Base-by-base conservation (phyloP, 2,113 vertebrate species). In the Macheiramphus alcinus region DNA sequence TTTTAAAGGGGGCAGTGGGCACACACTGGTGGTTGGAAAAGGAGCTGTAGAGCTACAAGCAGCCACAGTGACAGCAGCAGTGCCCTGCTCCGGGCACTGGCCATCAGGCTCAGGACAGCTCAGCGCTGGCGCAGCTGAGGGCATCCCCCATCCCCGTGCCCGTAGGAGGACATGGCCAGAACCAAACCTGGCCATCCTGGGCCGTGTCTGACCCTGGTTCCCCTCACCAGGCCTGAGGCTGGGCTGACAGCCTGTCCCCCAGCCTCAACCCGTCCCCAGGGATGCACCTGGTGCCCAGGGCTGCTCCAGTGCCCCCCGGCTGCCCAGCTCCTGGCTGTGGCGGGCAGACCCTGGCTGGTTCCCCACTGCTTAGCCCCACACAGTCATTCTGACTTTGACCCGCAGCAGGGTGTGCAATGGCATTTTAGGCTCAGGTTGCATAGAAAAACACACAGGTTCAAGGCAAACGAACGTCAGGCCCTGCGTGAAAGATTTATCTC, bases 151-250 rank as follows among this genome's bases (percentile, higher is more conserved):
- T 6, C 34, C 63, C 68, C 4, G 2, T 20, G 8, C 3, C n/a
- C 6, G 0, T 0, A 29, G 79, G 12, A 90, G 10, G 42, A n/a
- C n/a, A 3, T 4, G n/a, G 38, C 16, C 36, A 48, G 25, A 65
- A 26, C 40, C 58, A 42, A 81, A 53, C 55, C 83, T 22, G 16
- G 10, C 25, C 43, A 36, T 23, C 48, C 48, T 27, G 13, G 20
- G 18, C 13, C 0, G 0, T 31, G 9, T 40, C 31, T 90, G 47
- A 31, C n/a, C 7, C 23, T 9, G 3, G 6, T 12, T 88, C 20
- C 13, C 32, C 18, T 32, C 58, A 10, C 18, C 4, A 5, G 13
- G 2, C 34, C 53, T 55, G 29, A 63, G 40, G 23, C 53, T 50
- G 23, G 18, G 20, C n/a, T 48, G 16, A 48, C 16, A 20, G 4